A percentile compares a stretch with the other conserved stretches of the same genome.
These are phyloP conservation scores for Folsomia candida DNA, from an alignment of 2,888 invertebrate species.

Conservation along the genomic window DNA sequence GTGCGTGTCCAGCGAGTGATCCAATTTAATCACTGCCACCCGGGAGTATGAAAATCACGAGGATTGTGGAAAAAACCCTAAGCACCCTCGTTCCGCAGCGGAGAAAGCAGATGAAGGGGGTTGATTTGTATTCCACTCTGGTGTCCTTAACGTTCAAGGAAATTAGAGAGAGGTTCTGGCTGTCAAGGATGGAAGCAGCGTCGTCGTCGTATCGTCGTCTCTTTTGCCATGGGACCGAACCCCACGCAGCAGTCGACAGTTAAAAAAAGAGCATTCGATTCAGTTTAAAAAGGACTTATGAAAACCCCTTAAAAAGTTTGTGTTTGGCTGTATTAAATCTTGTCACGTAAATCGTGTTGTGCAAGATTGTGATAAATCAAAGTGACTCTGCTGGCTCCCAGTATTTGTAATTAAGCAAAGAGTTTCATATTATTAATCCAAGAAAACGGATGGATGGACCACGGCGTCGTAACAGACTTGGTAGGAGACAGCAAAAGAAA, in stretches of 20 bases:
- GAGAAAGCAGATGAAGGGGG: background rate
- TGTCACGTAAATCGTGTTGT: conserved; percentile 18
- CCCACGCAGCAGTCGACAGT: background rate
- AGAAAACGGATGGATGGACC: background rate
- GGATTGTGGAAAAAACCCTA: background rate
- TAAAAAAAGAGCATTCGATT: background rate
- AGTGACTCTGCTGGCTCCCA: background rate
- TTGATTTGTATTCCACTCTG: background rate
- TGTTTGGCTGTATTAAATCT: background rate
- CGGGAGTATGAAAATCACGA: background rate
- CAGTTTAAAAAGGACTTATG: conserved; percentile 1
- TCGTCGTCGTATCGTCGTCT: too few relatives aligned
- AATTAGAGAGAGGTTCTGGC: background rate
- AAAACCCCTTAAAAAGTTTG: background rate
- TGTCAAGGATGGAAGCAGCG: background rate
- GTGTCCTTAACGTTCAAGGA: background rate
- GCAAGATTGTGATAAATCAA: conserved; percentile 15
- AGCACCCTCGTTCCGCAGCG: background rate
- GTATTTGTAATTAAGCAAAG: conserved; percentile 20
- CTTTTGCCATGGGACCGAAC: too few relatives aligned
- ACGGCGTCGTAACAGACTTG: background rate
- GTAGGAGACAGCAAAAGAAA: background rate
- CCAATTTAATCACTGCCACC: too few relatives aligned
- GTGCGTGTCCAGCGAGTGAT: too few relatives aligned
- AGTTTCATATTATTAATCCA: conserved; percentile 5